phyloP scores from a whole-genome alignment of 2,113 vertebrate species.

The Heloderma charlesbogerti region DNA sequence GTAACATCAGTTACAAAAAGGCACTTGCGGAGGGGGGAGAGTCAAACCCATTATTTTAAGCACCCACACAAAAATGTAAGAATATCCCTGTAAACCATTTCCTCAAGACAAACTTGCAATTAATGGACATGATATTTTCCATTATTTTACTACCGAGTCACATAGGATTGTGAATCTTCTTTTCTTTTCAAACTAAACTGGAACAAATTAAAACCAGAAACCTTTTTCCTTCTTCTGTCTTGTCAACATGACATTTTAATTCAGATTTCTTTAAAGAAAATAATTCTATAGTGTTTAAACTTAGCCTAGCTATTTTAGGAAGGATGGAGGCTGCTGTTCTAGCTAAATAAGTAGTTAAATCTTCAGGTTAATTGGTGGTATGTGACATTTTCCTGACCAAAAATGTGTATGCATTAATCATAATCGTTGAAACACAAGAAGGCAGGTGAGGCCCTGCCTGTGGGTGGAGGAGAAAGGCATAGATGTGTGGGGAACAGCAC shows the following conservation, averaged over 20 bases:
- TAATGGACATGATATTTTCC: not conserved
- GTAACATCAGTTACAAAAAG: not conserved
- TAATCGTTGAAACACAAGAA: conserved; percentile 7
- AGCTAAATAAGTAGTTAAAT: not conserved
- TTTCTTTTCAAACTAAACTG: not conserved
- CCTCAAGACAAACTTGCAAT: not conserved
- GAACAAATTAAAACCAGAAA: not conserved
- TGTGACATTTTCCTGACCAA: conserved; percentile 19
- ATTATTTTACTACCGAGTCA: not conserved
- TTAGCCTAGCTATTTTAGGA: conserved; percentile 9
- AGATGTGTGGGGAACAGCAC: not conserved
- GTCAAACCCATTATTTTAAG: not conserved
- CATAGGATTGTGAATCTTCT: not conserved
- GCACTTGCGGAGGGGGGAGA: not conserved
- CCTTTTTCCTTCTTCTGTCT: not conserved
- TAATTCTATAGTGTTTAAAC: conserved; percentile 1
- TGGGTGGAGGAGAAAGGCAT: not conserved
- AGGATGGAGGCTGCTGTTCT: conserved; percentile 7
- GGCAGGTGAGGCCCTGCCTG: not conserved
- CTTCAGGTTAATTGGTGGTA: conserved; percentile 7
- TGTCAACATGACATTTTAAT: conserved; percentile 3
- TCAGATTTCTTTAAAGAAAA: not conserved
- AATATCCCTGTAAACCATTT: not conserved
- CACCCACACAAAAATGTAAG: not conserved
- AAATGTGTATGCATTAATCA: conserved; percentile 2